Conservation (phyloP, 1,140 invertebrate genomes). For the Saccostrea glomerata region DNA sequence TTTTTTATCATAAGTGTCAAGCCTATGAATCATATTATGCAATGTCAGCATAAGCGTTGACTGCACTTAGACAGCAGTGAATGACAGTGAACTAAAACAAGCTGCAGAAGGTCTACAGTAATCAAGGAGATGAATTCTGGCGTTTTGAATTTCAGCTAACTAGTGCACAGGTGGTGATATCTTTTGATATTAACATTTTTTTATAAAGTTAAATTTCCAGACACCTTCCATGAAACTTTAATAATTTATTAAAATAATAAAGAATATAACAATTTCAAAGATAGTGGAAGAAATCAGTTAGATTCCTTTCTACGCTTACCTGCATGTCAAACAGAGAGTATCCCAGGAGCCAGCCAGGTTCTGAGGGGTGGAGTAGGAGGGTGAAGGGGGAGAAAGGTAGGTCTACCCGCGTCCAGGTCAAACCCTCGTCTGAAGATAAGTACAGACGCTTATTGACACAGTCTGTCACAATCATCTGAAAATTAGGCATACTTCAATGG, state of each 20-base stretch:
- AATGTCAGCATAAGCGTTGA: neutral
- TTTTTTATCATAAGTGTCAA: neutral
- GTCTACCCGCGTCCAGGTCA: slow-evolving; percentile 82
- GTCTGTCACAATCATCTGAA: slow-evolving; percentile 91
- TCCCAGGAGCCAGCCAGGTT: slow-evolving; percentile 82
- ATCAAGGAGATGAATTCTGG: neutral
- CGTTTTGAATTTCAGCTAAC: no score
- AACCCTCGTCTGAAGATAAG: slow-evolving; percentile 86
- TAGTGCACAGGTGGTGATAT: no score
- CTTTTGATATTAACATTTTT: no score
- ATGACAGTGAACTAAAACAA: neutral
- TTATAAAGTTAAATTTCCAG: no score
- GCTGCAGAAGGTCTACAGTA: neutral
- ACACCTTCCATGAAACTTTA: no score
- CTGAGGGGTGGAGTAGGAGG: slow-evolving; percentile 86
- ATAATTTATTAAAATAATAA: no score
- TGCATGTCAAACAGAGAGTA: slow-evolving; percentile 86
- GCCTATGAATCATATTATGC: neutral
- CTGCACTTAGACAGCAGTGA: neutral
- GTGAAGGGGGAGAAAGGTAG: slow-evolving; percentile 86
- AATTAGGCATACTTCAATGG: slow-evolving; percentile 39
- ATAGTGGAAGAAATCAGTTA: no score
- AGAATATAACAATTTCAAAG: no score
- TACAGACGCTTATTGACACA: slow-evolving; percentile 87
- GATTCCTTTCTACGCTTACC: slow-evolving; percentile 80